Conservation (phyloP, 2,113 vertebrate species). For the Petrocephalus zakoni region DNA sequence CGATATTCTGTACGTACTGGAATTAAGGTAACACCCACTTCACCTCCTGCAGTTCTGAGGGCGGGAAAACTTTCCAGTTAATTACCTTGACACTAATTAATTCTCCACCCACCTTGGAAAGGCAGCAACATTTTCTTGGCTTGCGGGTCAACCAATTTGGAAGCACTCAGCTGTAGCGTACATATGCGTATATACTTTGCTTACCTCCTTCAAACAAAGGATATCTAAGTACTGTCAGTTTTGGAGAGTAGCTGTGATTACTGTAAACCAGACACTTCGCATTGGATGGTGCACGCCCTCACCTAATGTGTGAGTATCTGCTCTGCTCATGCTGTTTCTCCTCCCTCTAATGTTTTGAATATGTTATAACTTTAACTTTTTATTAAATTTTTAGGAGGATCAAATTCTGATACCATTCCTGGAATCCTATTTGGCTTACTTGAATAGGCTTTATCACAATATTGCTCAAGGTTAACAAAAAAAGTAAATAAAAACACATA, state of each 20-base stretch:
- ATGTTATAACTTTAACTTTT: not conserved
- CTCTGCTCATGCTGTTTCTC: not conserved
- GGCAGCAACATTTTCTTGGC: not conserved
- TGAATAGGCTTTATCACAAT: conserved; percentile 1
- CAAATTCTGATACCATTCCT: not conserved
- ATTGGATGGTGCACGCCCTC: no score
- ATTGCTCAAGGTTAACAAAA: not conserved
- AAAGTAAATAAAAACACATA: conserved; percentile 11
- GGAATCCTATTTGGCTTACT: conserved; percentile 9
- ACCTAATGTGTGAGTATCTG: not conserved
- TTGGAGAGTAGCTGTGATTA: not conserved
- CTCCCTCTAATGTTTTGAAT: not conserved
- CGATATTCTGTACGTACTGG: not conserved
- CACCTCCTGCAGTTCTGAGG: not conserved
- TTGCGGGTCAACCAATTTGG: not conserved
- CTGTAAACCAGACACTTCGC: not conserved
- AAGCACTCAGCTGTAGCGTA: not conserved
- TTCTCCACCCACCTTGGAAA: not conserved
- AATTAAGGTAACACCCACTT: not conserved
- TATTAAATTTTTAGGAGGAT: not conserved
- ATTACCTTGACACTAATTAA: not conserved
- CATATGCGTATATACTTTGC: not conserved
- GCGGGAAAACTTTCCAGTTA: not conserved
- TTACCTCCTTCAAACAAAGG: not conserved
- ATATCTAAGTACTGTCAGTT: not conserved